Evolutionary conservation across 35 echinoderm and acorn worm genomes (phyloP).

Genomic region (Strongylocentrotus purpuratus): DNA sequence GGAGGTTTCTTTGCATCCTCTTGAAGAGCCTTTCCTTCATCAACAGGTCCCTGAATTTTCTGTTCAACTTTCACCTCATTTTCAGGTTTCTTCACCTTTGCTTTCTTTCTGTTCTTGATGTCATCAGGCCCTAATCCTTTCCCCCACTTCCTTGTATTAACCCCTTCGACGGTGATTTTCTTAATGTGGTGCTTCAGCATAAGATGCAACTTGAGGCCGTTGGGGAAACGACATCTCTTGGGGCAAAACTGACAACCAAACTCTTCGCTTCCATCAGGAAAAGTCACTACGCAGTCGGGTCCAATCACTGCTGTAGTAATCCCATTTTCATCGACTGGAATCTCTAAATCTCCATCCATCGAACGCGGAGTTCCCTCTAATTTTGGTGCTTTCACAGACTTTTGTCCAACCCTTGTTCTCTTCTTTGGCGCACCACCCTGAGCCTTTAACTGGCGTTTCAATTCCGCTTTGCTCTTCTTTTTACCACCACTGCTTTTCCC

Average conservation of each 20-base stretch:
- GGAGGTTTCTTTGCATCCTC: neutral
- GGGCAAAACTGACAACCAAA: conserved; percentile 55
- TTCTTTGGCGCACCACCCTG: neutral
- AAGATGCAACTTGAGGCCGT: conserved; percentile 66
- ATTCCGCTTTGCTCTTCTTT: neutral
- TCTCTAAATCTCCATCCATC: neutral
- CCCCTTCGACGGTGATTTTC: conserved; percentile 51
- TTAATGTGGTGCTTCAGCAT: conserved; percentile 48
- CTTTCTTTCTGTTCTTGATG: neutral
- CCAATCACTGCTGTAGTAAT: conserved; percentile 54
- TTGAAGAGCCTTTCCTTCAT: neutral
- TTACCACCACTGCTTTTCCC: neutral
- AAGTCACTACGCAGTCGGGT: conserved; percentile 45
- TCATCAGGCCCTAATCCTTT: conserved; percentile 30
- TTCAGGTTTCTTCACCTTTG: neutral
- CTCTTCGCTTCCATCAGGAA: conserved; percentile 34
- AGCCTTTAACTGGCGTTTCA: conserved; percentile 15
- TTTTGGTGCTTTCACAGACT: neutral
- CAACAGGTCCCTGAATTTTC: neutral
- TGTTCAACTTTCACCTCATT: neutral
- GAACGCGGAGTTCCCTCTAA: neutral
- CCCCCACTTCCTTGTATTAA: conserved; percentile 49
- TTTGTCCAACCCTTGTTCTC: conserved; percentile 53
- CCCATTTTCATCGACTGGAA: neutral
- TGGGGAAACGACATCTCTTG: conserved; percentile 64